Evolutionary conservation across 2,113 vertebrate species (phyloP).

Genomic region (Ctenodactylus gundi): DNA sequence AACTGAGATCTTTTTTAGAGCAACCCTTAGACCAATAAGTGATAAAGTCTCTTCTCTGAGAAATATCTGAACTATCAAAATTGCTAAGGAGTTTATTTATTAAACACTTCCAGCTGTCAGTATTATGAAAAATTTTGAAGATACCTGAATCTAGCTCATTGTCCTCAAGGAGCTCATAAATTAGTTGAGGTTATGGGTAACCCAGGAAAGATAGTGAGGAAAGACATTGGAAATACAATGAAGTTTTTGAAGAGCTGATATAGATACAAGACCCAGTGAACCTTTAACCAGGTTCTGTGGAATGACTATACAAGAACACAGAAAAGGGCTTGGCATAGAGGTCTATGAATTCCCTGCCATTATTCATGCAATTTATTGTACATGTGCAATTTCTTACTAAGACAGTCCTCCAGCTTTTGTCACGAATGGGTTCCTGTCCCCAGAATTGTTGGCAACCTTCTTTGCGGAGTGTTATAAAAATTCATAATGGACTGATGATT

Average conservation of each 20-base stretch:
- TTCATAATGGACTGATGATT: neutral
- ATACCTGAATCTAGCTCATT: neutral
- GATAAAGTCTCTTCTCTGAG: neutral
- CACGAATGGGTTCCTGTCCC: neutral
- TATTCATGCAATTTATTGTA: neutral
- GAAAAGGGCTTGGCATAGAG: neutral
- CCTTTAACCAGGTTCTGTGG: neutral
- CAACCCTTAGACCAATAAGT: neutral
- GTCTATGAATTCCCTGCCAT: neutral
- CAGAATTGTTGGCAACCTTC: neutral
- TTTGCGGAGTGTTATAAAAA: neutral
- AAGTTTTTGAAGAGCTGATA: neutral
- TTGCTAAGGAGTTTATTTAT: neutral
- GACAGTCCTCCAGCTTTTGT: neutral
- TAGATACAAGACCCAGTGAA: neutral
- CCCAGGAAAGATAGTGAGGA: neutral
- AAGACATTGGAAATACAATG: neutral
- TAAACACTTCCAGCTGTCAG: neutral
- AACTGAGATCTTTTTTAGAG: neutral
- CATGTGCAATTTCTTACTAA: neutral
- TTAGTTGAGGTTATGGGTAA: slow-evolving; percentile 6
- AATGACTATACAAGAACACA: neutral
- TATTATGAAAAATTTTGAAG: neutral
- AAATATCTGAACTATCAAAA: neutral
- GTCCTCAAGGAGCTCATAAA: neutral